Percentiles rank a stretch among this genome's conserved stretches.
phyloP scores from a whole-genome alignment of 2,113 vertebrate species.

The Pipa parva region DNA sequence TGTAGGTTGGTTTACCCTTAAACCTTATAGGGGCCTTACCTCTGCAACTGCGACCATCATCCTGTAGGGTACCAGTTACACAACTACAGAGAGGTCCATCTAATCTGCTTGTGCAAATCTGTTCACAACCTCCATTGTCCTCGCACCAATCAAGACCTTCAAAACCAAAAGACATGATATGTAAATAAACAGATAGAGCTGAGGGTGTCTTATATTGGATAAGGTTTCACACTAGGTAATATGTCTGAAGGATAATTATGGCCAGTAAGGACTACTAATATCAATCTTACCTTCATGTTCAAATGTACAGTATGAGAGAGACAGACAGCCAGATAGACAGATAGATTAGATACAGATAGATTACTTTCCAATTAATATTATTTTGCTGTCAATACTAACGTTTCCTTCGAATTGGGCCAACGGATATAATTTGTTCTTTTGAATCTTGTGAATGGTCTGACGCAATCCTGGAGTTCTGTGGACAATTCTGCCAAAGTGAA shows the following conservation, averaged over 20 bases:
- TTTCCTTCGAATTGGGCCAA: conserved; percentile 89
- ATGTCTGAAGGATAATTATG: too few species aligned
- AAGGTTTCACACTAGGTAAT: too few species aligned
- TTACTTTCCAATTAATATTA: too few species aligned
- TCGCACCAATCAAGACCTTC: conserved; percentile 88
- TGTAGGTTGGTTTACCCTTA: rapidly evolving
- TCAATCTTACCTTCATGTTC: too few species aligned
- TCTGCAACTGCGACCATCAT: conserved; percentile 80
- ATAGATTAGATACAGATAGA: too few species aligned
- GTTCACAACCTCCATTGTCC: conserved; percentile 88
- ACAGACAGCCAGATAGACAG: too few species aligned
- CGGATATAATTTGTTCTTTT: conserved; percentile 85
- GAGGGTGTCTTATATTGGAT: too few species aligned
- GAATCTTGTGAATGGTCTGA: conserved; percentile 62
- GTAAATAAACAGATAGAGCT: too few species aligned
- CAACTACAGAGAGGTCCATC: conserved; percentile 86
- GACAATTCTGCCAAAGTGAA: conserved; percentile 74
- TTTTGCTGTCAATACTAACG: conserved; percentile 65
- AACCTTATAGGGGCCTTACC: conserved; percentile 50
- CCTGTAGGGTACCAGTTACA: conserved; percentile 85
- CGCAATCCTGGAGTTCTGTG: conserved; percentile 83
- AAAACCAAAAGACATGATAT: not conserved
- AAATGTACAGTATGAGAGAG: too few species aligned
- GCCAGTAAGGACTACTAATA: too few species aligned
- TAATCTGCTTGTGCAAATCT: conserved; percentile 84